Evolutionary conservation across 1,140 invertebrate genomes (phyloP), one percentile per base, ranked within the genome.

Genomic region (Pseudoatta argentina): DNA sequence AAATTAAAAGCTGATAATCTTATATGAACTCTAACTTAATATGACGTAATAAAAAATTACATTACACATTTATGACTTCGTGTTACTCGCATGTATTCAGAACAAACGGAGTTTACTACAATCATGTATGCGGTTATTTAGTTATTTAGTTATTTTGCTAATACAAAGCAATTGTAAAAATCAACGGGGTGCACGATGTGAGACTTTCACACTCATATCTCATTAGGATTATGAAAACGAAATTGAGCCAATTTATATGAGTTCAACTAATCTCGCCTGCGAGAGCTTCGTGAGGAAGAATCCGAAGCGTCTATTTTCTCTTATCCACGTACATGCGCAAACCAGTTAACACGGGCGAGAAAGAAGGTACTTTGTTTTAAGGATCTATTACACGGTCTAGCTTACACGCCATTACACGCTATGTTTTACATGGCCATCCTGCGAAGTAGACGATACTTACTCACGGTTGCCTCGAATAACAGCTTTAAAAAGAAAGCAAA

Each of bases 351-450:
- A 73, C 55, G 39, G 51, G 44, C 18, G 39, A 24, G 69, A 61
- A 83, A 75, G 39, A 75, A 83, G 55, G 55, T 30, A 48, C 79
- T 83, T 73, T 83, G 79, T 83, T 73, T 61, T 83, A 73, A 83
- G 79, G 69, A 83, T 73, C 79, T 83, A 73, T 83, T 83, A 83
- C 69, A 83, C 55, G 34, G 64, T 55, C 51, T 57, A 57, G 66
- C 64, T 44, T 81, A 81, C 64, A 81, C 64, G 64, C 39, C 24
- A 83, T 83, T 83, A 83, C 55, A 21, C 39, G n/a, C 44, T 34
- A 44, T 48, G 44, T 73, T 27, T 82, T 81, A 72, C 55, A 75
- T 69, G 39, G 24, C 67, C 8, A 18, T 66, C 21, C 39, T 39
- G 39, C 24, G 8, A 55, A 73, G 24, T 61, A 48, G 69, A 51